A percentile compares a stretch with the other conserved stretches of the same genome.
These are phyloP conservation scores for Doris montereyensis DNA, from an alignment of 2,888 invertebrate genomes.

Conservation along the genomic window DNA sequence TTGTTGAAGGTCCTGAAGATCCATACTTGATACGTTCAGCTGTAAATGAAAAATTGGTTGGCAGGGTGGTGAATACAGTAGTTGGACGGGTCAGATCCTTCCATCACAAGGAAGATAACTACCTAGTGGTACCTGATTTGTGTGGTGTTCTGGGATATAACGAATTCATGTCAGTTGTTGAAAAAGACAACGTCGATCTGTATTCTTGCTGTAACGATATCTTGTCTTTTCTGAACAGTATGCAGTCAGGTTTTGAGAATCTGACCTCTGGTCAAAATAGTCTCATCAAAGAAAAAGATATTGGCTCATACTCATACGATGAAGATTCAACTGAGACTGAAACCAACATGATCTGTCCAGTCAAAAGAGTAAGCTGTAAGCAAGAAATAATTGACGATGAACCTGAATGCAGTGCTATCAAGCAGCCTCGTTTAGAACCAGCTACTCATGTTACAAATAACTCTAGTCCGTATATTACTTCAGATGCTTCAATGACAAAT, in stretches of 20 bases:
- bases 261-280: conserved; percentile 15
- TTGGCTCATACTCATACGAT: conserved; percentile 31
- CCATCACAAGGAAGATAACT: conserved; percentile 25
- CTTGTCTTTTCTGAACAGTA: conserved; percentile 22
- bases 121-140: conserved; percentile 36
- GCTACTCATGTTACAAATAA: too few relatives aligned
- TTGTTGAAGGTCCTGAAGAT: conserved; percentile 28
- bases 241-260: conserved; percentile 7
- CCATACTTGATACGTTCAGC: conserved; percentile 18
- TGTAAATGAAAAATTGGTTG: conserved; percentile 19
- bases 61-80: conserved; percentile 31
- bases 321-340: neutral
- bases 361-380: conserved; percentile 27
- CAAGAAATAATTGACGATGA: conserved; percentile 37
- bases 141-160: conserved; percentile 18
- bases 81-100: conserved; percentile 35
- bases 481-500: too few relatives aligned
- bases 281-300: conserved; percentile 40
- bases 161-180: conserved; percentile 32
- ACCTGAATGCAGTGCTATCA: too few relatives aligned
- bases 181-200: conserved; percentile 34
- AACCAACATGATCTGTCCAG: neutral
- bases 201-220: conserved; percentile 37
- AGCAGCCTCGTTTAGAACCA: too few relatives aligned
- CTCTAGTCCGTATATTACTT: too few relatives aligned